Percentiles rank a stretch among this genome's conserved stretches.
Conservation (phyloP, 1,140 invertebrate species). For the Sarcophaga bullata region DNA sequence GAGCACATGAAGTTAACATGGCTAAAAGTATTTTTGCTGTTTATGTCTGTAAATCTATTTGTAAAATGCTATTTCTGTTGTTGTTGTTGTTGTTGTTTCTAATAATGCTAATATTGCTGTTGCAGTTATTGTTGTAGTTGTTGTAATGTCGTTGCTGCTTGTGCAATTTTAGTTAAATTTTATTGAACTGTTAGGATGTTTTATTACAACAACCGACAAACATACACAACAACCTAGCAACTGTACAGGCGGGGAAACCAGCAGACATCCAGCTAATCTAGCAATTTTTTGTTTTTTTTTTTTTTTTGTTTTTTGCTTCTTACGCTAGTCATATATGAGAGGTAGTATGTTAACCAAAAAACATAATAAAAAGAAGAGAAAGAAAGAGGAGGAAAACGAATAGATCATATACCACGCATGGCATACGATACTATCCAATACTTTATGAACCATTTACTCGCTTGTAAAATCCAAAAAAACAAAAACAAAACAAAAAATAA, state of each 20-base stretch:
- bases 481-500: too few relatives aligned
- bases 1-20: not conserved
- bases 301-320: too few relatives aligned
- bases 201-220: not conserved
- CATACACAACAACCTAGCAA: too few relatives aligned
- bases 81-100: not conserved
- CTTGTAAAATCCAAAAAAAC: not conserved
- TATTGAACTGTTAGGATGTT: slow-evolving; percentile 22
- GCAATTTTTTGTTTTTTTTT: too few relatives aligned
- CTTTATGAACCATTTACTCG: slow-evolving; percentile 5
- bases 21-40: not conserved
- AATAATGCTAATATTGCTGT: slow-evolving; percentile 1
- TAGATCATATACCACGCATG: slow-evolving; percentile 12
- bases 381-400: not conserved
- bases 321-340: too few relatives aligned
- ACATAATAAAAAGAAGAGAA: too few relatives aligned
- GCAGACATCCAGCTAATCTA: not conserved
- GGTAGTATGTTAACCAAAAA: too few relatives aligned
- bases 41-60: not conserved
- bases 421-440: slow-evolving; percentile 2
- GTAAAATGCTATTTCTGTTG: not conserved
- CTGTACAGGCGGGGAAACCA: not conserved
- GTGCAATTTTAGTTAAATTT: slow-evolving; percentile 19
- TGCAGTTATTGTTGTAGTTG: not conserved
- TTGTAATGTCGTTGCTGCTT: not conserved